Percentiles rank a stretch among this genome's conserved stretches.
These are phyloP conservation scores for Parnassius apollo DNA, from an alignment of 2,888 invertebrate genomes.

Conservation along the genomic window DNA sequence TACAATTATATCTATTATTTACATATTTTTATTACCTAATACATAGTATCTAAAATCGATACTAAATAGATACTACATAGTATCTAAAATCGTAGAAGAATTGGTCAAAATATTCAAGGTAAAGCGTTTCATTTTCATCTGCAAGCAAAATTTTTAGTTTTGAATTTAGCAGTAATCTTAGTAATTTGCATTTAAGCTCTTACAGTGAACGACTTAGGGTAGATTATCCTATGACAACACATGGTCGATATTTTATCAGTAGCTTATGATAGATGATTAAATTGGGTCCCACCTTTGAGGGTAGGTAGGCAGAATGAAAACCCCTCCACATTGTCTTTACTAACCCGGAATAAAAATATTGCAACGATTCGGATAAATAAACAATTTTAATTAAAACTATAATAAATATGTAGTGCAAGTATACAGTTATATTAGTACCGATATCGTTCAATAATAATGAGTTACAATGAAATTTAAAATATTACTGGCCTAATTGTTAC, in stretches of 20 bases:
- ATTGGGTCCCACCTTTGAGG: no score
- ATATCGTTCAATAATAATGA: no score
- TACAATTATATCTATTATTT: conserved; percentile 52
- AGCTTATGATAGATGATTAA: no score
- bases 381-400: no score
- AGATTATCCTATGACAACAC: conserved; percentile 16
- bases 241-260: conserved; percentile 4
- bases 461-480: no score
- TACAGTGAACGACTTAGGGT: conserved; percentile 18
- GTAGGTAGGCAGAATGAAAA: no score
- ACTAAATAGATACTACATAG: conserved; percentile 25
- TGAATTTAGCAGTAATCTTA: conserved; percentile 12
- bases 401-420: no score
- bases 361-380: no score
- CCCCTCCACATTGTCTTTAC: no score
- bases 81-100: conserved; percentile 44
- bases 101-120: conserved; percentile 67
- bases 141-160: conserved; percentile 41
- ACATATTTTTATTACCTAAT: conserved; percentile 42
- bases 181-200: conserved; percentile 17
- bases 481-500: no score
- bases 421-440: no score
- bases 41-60: conserved; percentile 41
- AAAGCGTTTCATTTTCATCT: conserved; percentile 59
- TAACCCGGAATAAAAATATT: no score